phyloP scores from a whole-genome alignment of 1,140 invertebrate species.

The Campoletis sonorensis region DNA sequence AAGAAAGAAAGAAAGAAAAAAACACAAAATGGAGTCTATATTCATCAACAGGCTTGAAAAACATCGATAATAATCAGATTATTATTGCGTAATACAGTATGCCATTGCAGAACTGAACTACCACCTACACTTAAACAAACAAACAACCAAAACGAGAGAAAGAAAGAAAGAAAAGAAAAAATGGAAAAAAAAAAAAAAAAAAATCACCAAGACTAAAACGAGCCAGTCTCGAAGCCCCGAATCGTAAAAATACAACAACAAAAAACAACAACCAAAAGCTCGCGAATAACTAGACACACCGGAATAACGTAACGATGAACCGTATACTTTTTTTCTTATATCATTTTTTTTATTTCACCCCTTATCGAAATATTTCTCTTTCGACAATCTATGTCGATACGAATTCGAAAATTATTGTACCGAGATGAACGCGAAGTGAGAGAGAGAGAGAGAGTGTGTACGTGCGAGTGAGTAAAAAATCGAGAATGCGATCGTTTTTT shows the following conservation, averaged over 20 bases:
- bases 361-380: too few species aligned
- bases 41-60: slow-evolving; percentile 57
- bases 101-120: slow-evolving; percentile 62
- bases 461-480: too few species aligned
- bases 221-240: neutral
- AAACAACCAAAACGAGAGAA: slow-evolving; percentile 13
- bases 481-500: too few species aligned
- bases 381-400: too few species aligned
- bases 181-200: slow-evolving; percentile 12
- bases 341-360: too few species aligned
- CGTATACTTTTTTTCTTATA: too few species aligned
- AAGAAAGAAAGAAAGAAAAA: neutral
- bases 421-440: too few species aligned
- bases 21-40: slow-evolving; percentile 45
- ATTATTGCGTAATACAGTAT: slow-evolving; percentile 71
- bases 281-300: too few species aligned
- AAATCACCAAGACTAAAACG: neutral
- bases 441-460: too few species aligned
- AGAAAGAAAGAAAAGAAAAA: slow-evolving; percentile 17
- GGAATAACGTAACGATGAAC: too few species aligned
- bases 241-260: neutral
- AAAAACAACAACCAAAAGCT: too few species aligned
- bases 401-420: too few species aligned
- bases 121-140: neutral
- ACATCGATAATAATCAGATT: slow-evolving; percentile 62